Percentiles rank a stretch among this genome's conserved stretches.
These are phyloP conservation scores for Berghia stephanieae DNA, from an alignment of 1,140 invertebrate genomes.

Conservation along the genomic window DNA sequence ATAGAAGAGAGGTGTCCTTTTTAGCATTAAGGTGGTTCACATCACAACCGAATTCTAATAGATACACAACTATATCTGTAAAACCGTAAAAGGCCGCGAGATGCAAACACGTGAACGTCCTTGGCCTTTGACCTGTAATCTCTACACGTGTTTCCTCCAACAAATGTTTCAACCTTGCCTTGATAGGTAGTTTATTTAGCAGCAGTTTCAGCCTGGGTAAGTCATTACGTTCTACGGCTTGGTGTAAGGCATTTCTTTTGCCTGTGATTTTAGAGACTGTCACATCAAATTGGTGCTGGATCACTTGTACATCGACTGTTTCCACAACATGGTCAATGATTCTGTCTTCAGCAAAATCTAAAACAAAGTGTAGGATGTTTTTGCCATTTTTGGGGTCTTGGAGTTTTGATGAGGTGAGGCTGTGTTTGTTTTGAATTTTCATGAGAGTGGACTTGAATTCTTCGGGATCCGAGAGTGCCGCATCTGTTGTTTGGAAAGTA, in stretches of 20 bases:
- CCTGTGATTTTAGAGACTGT: constrained; percentile 35
- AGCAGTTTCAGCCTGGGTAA: constrained; percentile 43
- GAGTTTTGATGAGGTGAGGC: constrained; percentile 3
- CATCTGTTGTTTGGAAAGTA: constrained; percentile 4
- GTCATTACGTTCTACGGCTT: constrained; percentile 48
- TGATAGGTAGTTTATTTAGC: constrained; percentile 37
- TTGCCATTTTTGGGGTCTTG: constrained; percentile 37
- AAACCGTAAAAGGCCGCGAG: constrained; percentile 55
- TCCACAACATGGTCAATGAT: constrained; percentile 39
- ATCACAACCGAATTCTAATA: constrained; percentile 43
- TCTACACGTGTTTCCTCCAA: constrained; percentile 55
- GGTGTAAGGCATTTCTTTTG: constrained; percentile 49
- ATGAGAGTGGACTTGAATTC: constrained; percentile 7
- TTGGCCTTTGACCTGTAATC: constrained; percentile 56
- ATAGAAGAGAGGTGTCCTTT: constrained; percentile 59
- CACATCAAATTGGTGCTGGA: constrained; percentile 39
- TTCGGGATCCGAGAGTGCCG: not conserved
- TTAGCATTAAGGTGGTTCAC: constrained; percentile 57
- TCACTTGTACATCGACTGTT: constrained; percentile 32
- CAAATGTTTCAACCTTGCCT: constrained; percentile 29
- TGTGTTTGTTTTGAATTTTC: not conserved
- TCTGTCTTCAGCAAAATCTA: constrained; percentile 35
- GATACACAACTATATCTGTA: constrained; percentile 48
- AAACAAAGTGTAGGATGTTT: constrained; percentile 48
- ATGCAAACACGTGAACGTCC: constrained; percentile 55